Percentiles rank a stretch among this genome's conserved stretches.
Conservation (phyloP, 35 echinoderm and acorn worm genomes). For the Ophiothrix spiculata region DNA sequence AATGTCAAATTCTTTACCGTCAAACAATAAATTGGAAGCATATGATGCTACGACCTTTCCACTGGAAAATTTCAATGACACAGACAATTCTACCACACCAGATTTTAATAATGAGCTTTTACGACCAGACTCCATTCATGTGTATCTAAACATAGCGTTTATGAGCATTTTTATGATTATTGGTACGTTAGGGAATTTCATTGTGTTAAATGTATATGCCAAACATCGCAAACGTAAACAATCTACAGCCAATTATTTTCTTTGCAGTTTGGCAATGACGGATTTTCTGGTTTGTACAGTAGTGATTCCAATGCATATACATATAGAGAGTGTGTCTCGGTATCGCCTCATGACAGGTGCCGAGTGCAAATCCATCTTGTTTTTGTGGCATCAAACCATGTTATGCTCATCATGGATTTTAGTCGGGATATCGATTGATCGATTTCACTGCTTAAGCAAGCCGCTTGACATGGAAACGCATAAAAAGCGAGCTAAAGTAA, state of each 20-base stretch:
- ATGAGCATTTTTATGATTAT: conserved; percentile 66
- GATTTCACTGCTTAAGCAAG: conserved; percentile 76
- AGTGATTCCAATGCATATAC: conserved; percentile 77
- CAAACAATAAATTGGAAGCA: background rate
- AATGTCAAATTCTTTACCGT: background rate
- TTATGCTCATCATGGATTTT: conserved; percentile 88
- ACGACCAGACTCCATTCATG: background rate
- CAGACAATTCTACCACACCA: background rate
- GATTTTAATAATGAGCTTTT: background rate
- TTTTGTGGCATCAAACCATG: conserved; percentile 83
- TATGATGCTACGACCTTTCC: background rate
- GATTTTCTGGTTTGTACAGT: conserved; percentile 77
- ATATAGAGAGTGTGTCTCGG: conserved; percentile 58
- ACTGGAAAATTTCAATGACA: background rate
- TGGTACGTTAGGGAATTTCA: conserved; percentile 77
- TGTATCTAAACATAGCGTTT: conserved; percentile 45
- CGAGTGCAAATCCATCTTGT: conserved; percentile 74
- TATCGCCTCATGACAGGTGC: conserved; percentile 43
- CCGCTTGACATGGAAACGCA: conserved; percentile 74
- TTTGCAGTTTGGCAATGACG: conserved; percentile 78
- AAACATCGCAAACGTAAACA: conserved; percentile 60
- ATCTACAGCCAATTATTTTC: conserved; percentile 95
- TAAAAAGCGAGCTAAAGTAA: conserved; percentile 41
- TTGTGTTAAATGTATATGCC: conserved; percentile 76
- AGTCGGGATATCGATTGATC: conserved; percentile 93